A percentile compares a stretch with the other conserved stretches of the same genome.
Evolutionary conservation across 2,113 vertebrate species (phyloP).

Genomic region (Marmota flaviventris): DNA sequence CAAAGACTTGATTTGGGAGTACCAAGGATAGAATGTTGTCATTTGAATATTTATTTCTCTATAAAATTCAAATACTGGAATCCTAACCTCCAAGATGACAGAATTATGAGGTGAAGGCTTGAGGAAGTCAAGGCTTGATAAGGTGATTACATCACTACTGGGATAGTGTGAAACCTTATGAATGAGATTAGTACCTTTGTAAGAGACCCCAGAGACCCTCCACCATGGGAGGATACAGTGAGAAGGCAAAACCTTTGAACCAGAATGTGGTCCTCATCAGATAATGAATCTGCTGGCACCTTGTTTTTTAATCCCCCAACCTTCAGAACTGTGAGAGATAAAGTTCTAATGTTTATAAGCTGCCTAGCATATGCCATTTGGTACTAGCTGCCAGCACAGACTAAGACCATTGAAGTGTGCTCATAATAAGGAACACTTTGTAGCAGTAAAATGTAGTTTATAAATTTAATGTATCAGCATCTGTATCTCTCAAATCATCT

Average conservation of each 20-base stretch:
- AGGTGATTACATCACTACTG: background rate
- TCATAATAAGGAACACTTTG: background rate
- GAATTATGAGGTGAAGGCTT: background rate
- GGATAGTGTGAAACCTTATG: background rate
- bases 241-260: background rate
- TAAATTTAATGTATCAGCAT: background rate
- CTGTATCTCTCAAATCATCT: background rate
- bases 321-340: background rate
- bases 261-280: background rate
- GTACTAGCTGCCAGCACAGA: background rate
- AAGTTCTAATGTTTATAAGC: background rate
- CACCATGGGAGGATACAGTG: background rate
- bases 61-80: background rate
- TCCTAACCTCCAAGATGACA: background rate
- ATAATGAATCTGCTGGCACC: fast-evolving
- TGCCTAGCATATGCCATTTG: background rate
- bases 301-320: background rate
- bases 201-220: background rate
- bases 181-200: background rate
- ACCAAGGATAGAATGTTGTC: background rate
- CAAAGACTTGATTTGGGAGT: background rate
- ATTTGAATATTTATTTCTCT: background rate
- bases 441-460: background rate
- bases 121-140: too few species aligned
- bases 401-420: background rate